Percentiles rank a stretch among this genome's conserved stretches.
phyloP scores from a whole-genome alignment of 37 sponge, comb jelly and placozoan species.

The Diacarnus erythraeanus region DNA sequence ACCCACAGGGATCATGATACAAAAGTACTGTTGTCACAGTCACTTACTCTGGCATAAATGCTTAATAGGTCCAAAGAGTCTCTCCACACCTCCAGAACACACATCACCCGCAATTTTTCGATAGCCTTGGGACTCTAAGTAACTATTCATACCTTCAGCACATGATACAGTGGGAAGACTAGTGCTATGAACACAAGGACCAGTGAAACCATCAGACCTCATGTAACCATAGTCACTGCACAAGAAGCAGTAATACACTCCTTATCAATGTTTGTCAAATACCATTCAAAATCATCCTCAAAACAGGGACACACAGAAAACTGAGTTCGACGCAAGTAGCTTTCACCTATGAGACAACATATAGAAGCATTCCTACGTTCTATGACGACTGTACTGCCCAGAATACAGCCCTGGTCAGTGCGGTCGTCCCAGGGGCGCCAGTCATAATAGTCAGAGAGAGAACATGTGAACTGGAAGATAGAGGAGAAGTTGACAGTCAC shows the following conservation, averaged over 20 bases:
- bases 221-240: slow-evolving; percentile 69
- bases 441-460: slow-evolving; percentile 41
- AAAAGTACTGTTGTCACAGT: too few relatives aligned
- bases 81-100: slow-evolving; percentile 19
- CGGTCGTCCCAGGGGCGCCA: slow-evolving; percentile 66
- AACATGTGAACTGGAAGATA: slow-evolving; percentile 37
- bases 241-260: background rate
- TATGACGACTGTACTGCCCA: slow-evolving; percentile 60
- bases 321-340: slow-evolving; percentile 41
- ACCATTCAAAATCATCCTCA: slow-evolving; percentile 90
- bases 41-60: too few relatives aligned
- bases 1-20: too few relatives aligned
- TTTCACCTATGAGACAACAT: slow-evolving; percentile 76
- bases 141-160: background rate
- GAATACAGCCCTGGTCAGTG: slow-evolving; percentile 54
- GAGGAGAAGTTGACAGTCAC: slow-evolving; percentile 57
- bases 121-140: slow-evolving; percentile 43
- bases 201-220: slow-evolving; percentile 21
- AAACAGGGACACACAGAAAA: slow-evolving; percentile 65
- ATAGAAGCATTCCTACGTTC: slow-evolving; percentile 55
- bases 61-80: background rate
- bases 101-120: slow-evolving; percentile 77
- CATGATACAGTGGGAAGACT: slow-evolving; percentile 14
- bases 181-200: slow-evolving; percentile 51
- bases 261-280: background rate